Percentiles rank a stretch among this genome's conserved stretches.
Evolutionary conservation across 2,797 vertebrate species (phyloP).

Genomic region (Dromococcyx pavoninus): DNA sequence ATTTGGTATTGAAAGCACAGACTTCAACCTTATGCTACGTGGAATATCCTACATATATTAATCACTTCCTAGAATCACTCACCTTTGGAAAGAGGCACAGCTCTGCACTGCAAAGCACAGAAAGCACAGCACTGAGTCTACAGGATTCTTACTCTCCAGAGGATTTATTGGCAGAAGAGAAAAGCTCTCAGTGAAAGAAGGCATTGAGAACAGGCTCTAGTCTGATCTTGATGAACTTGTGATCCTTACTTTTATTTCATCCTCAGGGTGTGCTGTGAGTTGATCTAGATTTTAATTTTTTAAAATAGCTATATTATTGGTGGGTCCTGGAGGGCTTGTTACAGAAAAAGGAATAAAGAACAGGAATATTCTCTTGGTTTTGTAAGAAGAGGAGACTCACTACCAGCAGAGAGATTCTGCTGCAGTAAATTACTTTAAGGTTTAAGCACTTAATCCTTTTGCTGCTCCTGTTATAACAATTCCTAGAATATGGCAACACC

Average conservation of each 20-base stretch:
- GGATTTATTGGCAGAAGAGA: not conserved
- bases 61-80: constrained; percentile 24
- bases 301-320: not conserved
- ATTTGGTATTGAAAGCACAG: not conserved
- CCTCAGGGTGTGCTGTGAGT: not conserved
- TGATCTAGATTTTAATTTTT: not conserved
- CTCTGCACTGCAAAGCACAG: not conserved
- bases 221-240: not conserved
- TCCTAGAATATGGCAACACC: constrained; percentile 52
- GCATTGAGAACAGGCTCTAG: not conserved
- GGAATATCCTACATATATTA: constrained; percentile 21
- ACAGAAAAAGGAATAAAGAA: not conserved
- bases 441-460: constrained; percentile 59
- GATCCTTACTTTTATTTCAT: not conserved
- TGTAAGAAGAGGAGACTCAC: not conserved
- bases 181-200: not conserved
- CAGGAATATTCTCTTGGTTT: not conserved
- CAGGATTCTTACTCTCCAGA: not conserved
- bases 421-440: constrained; percentile 1
- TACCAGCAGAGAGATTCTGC: not conserved
- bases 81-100: constrained; percentile 7
- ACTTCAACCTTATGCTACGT: not conserved
- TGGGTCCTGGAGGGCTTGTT: not conserved
- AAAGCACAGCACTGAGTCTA: not conserved
- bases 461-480: constrained; percentile 47